Evolutionary conservation across 2,113 vertebrate genomes (phyloP).

Genomic region (Pomatostomus ruficeps): DNA sequence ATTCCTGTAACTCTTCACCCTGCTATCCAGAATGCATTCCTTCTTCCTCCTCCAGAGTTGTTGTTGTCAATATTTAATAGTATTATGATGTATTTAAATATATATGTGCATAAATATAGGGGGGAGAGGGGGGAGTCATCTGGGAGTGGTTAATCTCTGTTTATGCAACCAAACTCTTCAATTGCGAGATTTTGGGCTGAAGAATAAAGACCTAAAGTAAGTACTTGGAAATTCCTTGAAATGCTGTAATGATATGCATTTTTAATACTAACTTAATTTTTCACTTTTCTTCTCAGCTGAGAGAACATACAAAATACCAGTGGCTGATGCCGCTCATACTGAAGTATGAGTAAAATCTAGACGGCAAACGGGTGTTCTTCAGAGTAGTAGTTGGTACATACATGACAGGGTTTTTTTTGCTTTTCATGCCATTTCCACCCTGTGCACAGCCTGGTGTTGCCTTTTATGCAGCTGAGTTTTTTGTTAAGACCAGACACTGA

Average conservation of each 20-base stretch:
- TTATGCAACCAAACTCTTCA: neutral
- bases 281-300: neutral
- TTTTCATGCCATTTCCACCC: neutral
- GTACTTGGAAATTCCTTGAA: neutral
- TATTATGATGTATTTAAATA: neutral
- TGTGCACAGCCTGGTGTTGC: neutral
- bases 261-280: neutral
- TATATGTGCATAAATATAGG: accelerated
- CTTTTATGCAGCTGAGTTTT: neutral
- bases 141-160: neutral
- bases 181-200: neutral
- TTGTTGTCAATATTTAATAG: neutral
- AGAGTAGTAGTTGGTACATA: neutral
- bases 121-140: accelerated
- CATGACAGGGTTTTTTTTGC: neutral
- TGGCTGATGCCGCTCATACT: neutral
- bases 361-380: neutral
- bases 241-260: neutral
- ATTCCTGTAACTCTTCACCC: neutral
- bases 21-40: neutral
- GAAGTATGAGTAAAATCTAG: neutral
- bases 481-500: neutral
- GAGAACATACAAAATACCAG: neutral
- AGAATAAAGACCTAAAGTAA: neutral
- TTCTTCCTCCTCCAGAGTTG: neutral